phyloP scores from a whole-genome alignment of 2,797 vertebrate genomes.

The Melanotaenia pygmaea region DNA sequence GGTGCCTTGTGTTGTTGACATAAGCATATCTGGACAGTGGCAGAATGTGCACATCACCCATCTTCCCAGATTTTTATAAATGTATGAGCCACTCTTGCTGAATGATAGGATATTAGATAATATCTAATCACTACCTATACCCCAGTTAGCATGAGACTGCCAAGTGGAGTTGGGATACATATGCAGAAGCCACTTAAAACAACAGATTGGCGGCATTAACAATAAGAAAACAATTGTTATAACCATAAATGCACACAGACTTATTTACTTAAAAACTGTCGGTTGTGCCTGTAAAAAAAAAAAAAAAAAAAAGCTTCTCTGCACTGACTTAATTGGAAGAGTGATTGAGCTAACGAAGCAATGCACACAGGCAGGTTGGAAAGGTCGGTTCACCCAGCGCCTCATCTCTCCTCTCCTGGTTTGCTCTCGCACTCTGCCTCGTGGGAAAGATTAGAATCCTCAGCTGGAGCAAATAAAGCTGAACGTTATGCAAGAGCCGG shows the following conservation, averaged over 20 bases:
- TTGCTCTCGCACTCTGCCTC: slow-evolving; percentile 64
- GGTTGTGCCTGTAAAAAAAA: slow-evolving; percentile 42
- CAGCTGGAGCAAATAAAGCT: slow-evolving; percentile 83
- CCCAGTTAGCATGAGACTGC: slow-evolving; percentile 30
- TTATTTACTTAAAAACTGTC: slow-evolving; percentile 20
- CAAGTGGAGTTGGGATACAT: slow-evolving; percentile 24
- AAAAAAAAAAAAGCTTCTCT: slow-evolving; percentile 43
- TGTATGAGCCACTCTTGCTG: slow-evolving; percentile 15
- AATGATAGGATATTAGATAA: slow-evolving; percentile 6
- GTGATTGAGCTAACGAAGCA: slow-evolving; percentile 68
- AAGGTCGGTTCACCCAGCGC: slow-evolving; percentile 44
- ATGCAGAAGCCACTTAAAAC: slow-evolving; percentile 24
- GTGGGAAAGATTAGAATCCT: slow-evolving; percentile 81
- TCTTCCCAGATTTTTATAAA: slow-evolving; percentile 31
- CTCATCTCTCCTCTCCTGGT: slow-evolving; percentile 55
- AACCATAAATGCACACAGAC: slow-evolving; percentile 5
- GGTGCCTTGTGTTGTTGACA: slow-evolving; percentile 22
- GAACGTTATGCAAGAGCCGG: slow-evolving; percentile 79
- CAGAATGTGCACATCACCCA: slow-evolving; percentile 41
- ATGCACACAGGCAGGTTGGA: slow-evolving; percentile 53
- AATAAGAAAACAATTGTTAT: slow-evolving; percentile 26
- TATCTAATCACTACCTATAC: slow-evolving; percentile 63
- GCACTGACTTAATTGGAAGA: slow-evolving; percentile 63
- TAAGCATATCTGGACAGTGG: slow-evolving; percentile 32
- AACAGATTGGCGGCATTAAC: slow-evolving; percentile 36